Conservation (phyloP, 2,888 invertebrate genomes). For the Rhopalosiphum nymphaeae region DNA sequence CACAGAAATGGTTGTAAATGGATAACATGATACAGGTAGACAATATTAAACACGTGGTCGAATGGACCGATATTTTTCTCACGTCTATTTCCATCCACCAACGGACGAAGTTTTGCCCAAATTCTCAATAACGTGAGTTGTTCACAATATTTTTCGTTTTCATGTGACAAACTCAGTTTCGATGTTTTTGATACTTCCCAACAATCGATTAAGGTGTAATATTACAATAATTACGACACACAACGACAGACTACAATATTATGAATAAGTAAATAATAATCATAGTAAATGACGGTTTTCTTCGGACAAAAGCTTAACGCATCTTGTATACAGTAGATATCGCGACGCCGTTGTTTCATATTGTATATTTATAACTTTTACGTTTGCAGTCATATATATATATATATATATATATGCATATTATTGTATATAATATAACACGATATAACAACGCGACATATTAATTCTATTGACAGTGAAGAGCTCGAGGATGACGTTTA, state of each 20-base stretch:
- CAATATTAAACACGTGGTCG: background rate
- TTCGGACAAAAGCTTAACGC: background rate
- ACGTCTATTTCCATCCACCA: background rate
- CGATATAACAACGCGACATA: background rate
- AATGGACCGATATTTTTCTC: background rate
- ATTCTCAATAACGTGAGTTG: too few species aligned
- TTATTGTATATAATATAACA: background rate
- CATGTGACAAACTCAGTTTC: too few species aligned
- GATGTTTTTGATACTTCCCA: too few species aligned
- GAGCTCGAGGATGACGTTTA: constrained; percentile 4
- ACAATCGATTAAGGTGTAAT: too few species aligned
- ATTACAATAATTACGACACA: too few species aligned
- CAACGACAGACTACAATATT: too few species aligned
- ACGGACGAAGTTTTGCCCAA: background rate
- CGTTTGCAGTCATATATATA: background rate
- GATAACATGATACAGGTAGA: too few species aligned
- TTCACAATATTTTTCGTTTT: too few species aligned
- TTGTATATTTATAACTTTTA: background rate
- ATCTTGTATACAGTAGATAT: background rate
- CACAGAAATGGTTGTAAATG: too few species aligned
- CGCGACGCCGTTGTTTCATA: background rate
- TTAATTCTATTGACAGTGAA: constrained; percentile 27
- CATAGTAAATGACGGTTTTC: background rate
- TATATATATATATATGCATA: background rate
- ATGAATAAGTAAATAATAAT: background rate